phyloP scores from a whole-genome alignment of 92 coral and sea anemone species.

The Umimayanthus chanpuru region DNA sequence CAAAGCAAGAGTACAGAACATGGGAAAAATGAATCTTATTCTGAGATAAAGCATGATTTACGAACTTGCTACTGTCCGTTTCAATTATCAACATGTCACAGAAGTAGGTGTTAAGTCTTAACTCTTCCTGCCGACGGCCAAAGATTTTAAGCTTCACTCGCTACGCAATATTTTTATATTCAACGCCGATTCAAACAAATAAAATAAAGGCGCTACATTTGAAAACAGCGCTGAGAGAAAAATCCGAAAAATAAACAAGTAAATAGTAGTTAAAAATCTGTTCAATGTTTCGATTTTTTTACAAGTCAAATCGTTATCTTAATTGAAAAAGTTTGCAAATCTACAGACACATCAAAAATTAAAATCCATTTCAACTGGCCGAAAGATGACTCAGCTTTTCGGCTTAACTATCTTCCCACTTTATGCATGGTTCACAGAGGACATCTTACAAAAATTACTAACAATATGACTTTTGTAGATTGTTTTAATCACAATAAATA shows the following conservation, averaged over 20 bases:
- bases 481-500: not conserved
- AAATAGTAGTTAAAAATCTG: no score
- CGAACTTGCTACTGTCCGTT: not conserved
- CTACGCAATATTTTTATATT: not conserved
- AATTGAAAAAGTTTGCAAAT: no score
- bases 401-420: not conserved
- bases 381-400: not conserved
- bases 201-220: not conserved
- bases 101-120: not conserved
- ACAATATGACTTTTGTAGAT: not conserved
- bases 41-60: constrained; percentile 6
- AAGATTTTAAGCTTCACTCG: not conserved
- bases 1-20: not conserved
- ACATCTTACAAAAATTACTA: not conserved
- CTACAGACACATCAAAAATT: not conserved
- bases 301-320: not conserved
- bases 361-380: not conserved
- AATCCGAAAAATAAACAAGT: no score
- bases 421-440: not conserved
- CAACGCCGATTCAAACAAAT: not conserved
- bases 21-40: not conserved
- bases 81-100: not conserved
- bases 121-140: not conserved
- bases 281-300: not conserved
- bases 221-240: not conserved